Conservation (phyloP, 2,888 invertebrate genomes). For the Timandra comae region DNA sequence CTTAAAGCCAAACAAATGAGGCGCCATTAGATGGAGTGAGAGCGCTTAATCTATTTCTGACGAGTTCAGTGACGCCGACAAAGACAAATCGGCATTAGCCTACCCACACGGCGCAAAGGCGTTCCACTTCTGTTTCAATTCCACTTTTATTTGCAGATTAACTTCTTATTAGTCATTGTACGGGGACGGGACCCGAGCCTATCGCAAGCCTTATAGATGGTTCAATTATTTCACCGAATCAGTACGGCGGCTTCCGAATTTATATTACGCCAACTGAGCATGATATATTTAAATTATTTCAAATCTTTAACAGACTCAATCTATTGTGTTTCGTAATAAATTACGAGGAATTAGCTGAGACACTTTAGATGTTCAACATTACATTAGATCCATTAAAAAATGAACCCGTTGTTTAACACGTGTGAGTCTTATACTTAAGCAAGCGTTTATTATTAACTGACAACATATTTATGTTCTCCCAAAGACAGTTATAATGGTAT, state of each 20-base stretch:
- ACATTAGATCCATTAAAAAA: slow-evolving; percentile 35
- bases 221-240: slow-evolving; percentile 71
- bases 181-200: slow-evolving; percentile 52
- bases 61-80: slow-evolving; percentile 78
- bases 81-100: slow-evolving; percentile 76
- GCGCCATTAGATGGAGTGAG: slow-evolving; percentile 76
- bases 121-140: slow-evolving; percentile 76
- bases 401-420: slow-evolving; percentile 41
- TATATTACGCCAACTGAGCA: slow-evolving; percentile 29
- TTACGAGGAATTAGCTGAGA: slow-evolving; percentile 18
- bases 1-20: slow-evolving; percentile 77
- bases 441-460: slow-evolving; percentile 54
- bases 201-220: slow-evolving; percentile 73
- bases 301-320: slow-evolving; percentile 14
- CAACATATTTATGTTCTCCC: slow-evolving; percentile 57
- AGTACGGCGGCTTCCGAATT: slow-evolving; percentile 35
- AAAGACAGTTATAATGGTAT: slow-evolving; percentile 48
- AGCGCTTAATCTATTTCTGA: slow-evolving; percentile 78
- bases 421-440: slow-evolving; percentile 43
- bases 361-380: slow-evolving; percentile 23
- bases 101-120: slow-evolving; percentile 74
- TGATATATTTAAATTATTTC: slow-evolving; percentile 33
- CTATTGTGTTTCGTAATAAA: slow-evolving; percentile 4
- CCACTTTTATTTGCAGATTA: slow-evolving; percentile 77
- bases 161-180: slow-evolving; percentile 76